These are phyloP conservation scores for Polyommatus iphigenia DNA, from an alignment of 2,888 invertebrate genomes.

Conservation along the genomic window DNA sequence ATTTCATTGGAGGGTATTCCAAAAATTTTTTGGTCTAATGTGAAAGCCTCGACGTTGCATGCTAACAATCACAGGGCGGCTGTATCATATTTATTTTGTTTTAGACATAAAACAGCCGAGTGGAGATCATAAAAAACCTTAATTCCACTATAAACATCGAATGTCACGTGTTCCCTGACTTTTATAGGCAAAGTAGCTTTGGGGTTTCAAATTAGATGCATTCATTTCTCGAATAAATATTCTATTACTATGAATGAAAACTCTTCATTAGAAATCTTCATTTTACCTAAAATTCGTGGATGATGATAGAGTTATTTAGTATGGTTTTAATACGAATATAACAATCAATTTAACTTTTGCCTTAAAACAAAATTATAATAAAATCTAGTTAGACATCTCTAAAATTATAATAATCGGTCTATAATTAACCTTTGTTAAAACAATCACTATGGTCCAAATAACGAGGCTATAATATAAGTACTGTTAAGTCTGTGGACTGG, in stretches of 20 bases:
- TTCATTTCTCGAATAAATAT: constrained; percentile 7
- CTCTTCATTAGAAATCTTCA: neutral
- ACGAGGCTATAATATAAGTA: too few relatives aligned
- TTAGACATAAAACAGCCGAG: constrained; percentile 13
- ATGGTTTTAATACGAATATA: neutral
- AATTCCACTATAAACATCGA: constrained; percentile 11
- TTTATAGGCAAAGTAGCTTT: constrained; percentile 11
- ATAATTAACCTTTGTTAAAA: too few relatives aligned
- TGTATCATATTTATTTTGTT: constrained; percentile 30
- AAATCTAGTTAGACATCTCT: too few relatives aligned
- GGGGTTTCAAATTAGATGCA: neutral
- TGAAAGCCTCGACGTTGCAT: constrained; percentile 16
- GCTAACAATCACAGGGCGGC: constrained; percentile 7
- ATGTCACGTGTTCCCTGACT: constrained; percentile 11
- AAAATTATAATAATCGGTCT: too few relatives aligned
- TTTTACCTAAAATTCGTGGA: neutral
- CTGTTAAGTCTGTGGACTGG: too few relatives aligned
- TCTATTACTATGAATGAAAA: constrained; percentile 15
- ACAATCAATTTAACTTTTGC: neutral
- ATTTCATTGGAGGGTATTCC: neutral
- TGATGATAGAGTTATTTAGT: too few relatives aligned
- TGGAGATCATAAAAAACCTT: constrained; percentile 19
- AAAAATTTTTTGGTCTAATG: neutral
- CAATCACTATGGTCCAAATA: too few relatives aligned
- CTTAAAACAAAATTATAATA: too few relatives aligned